A percentile compares a stretch with the other conserved stretches of the same genome.
These are phyloP conservation scores for Python bivittatus DNA, from an alignment of 2,113 vertebrate species.

Conservation along the genomic window DNA sequence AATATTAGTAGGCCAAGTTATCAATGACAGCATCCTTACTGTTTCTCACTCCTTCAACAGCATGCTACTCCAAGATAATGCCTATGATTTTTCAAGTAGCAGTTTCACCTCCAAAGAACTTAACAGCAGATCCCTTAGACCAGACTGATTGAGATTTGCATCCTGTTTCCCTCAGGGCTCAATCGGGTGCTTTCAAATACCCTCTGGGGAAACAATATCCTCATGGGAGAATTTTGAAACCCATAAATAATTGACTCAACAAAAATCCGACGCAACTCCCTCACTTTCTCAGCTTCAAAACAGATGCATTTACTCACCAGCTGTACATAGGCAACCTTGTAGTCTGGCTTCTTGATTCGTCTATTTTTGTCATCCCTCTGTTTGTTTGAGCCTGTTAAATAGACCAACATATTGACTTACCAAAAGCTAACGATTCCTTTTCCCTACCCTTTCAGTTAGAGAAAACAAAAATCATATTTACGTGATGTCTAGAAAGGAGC, in stretches of 20 bases:
- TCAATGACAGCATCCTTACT: not conserved
- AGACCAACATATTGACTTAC: constrained; percentile 8
- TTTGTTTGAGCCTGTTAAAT: constrained; percentile 81
- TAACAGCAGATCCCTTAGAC: not conserved
- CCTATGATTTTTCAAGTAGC: not conserved
- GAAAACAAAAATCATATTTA: not conserved
- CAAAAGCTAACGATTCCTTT: not conserved
- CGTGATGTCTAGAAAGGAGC: not conserved
- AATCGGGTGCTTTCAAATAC: not conserved
- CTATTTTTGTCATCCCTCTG: constrained; percentile 87
- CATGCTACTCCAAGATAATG: not conserved
- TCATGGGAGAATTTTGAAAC: not conserved
- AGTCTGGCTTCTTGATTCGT: constrained; percentile 89
- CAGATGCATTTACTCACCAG: constrained; percentile 80
- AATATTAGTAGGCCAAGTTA: not conserved
- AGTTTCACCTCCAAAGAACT: not conserved
- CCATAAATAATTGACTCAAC: not conserved
- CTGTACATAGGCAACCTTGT: constrained; percentile 95
- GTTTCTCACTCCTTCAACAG: not conserved
- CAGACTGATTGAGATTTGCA: not conserved
- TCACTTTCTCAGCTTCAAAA: not conserved
- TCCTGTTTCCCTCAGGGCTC: not conserved
- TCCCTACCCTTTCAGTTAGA: not conserved
- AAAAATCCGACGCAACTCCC: not conserved
- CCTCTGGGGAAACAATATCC: not conserved